Percentiles rank a stretch among this genome's conserved stretches.
phyloP scores from a whole-genome alignment of 1,140 invertebrate species.

The Oppia nitens region DNA sequence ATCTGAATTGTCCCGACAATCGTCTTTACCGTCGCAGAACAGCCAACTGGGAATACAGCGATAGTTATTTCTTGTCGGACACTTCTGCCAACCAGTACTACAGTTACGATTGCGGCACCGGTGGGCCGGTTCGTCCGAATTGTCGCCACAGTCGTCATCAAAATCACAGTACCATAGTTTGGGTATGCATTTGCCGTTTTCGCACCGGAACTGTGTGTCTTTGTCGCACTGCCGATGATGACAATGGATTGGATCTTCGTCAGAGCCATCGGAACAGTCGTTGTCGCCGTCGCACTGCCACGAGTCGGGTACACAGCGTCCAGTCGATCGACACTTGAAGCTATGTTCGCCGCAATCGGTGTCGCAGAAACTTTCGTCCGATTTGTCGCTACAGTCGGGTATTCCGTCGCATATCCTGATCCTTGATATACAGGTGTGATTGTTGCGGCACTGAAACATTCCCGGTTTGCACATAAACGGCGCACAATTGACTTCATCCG shows the following conservation, averaged over 20 bases:
- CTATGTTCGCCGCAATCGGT: conserved; percentile 58
- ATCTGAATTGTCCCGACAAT: conserved; percentile 62
- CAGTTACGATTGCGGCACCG: conserved; percentile 77
- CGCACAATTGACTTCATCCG: conserved; percentile 29
- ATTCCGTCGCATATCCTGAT: conserved; percentile 84
- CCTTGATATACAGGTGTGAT: conserved; percentile 57
- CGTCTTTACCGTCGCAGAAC: conserved; percentile 83
- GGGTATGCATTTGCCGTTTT: conserved; percentile 87
- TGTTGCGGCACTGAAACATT: conserved; percentile 35
- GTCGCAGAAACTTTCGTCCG: conserved; percentile 28
- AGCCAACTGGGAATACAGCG: conserved; percentile 86
- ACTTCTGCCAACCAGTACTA: conserved; percentile 74
- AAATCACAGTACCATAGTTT: conserved; percentile 90
- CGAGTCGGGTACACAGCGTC: conserved; percentile 75
- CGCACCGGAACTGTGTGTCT: conserved; percentile 39
- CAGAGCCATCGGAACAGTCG: conserved; percentile 82
- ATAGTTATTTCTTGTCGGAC: conserved; percentile 72
- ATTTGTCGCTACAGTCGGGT: conserved; percentile 44
- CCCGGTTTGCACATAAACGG: conserved; percentile 33
- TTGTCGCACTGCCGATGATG: conserved; percentile 62
- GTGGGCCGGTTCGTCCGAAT: conserved; percentile 81
- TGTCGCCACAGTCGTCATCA: conserved; percentile 76
- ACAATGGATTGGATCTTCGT: conserved; percentile 75
- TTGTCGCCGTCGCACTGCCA: conserved; percentile 86
- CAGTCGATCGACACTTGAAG: conserved; percentile 77